A percentile compares a stretch with the other conserved stretches of the same genome.
phyloP scores from a whole-genome alignment of 2,797 vertebrate species.

The Pantherophis alleghaniensis region DNA sequence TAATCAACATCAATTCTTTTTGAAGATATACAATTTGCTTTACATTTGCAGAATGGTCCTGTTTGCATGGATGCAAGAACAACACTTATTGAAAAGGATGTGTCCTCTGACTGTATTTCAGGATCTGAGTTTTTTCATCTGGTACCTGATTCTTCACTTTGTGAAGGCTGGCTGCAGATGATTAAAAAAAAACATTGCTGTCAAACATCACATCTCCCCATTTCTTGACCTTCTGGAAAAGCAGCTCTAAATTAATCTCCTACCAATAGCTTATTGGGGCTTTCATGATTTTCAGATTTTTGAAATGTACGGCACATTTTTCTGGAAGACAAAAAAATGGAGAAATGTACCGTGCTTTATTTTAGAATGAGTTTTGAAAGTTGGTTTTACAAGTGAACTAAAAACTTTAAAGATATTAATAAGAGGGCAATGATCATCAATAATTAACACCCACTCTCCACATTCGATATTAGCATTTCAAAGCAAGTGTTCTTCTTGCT shows the following conservation, averaged over 20 bases:
- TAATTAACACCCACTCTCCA: constrained; percentile 13
- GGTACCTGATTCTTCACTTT: not conserved
- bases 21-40: not conserved
- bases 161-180: not conserved
- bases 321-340: constrained; percentile 5
- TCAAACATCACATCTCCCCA: not conserved
- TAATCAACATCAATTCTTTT: not conserved
- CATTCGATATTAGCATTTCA: constrained; percentile 2
- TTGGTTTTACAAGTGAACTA: not conserved
- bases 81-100: not conserved
- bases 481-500: constrained; percentile 14
- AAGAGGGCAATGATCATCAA: not conserved
- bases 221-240: not conserved
- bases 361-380: constrained; percentile 9
- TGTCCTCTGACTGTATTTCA: not conserved
- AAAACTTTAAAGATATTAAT: not conserved
- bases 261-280: not conserved
- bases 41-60: not conserved
- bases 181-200: not conserved
- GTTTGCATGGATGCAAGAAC: not conserved
- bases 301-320: constrained; percentile 14
- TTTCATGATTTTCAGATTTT: constrained; percentile 7
- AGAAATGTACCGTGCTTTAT: not conserved
- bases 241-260: constrained; percentile 21
- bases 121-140: not conserved